These are phyloP conservation scores for Amphibalanus amphitrite DNA, from an alignment of 1,140 invertebrate species.

Conservation along the genomic window DNA sequence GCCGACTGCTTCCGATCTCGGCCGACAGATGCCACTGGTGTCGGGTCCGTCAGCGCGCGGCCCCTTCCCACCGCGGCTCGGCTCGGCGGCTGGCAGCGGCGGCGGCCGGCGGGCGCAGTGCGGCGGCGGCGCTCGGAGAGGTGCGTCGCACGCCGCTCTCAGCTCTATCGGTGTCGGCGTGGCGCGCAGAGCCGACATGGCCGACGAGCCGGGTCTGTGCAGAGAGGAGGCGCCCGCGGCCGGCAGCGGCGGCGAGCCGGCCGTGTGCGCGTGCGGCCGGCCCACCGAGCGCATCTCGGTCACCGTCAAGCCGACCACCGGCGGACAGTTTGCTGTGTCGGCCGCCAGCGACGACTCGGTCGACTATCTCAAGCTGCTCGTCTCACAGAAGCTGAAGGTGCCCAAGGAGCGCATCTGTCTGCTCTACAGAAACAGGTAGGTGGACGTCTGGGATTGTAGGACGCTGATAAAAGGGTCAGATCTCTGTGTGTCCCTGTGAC, in stretches of 20 bases:
- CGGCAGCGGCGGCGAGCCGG: constrained; percentile 11
- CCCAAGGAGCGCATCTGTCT: constrained; percentile 79
- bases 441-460: no score
- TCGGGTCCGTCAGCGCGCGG: no score
- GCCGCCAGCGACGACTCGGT: constrained; percentile 59
- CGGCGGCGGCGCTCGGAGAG: no score
- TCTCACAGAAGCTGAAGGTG: constrained; percentile 79
- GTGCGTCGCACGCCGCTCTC: no score
- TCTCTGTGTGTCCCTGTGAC: no score
- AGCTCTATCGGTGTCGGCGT: no score
- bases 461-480: no score
- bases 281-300: constrained; percentile 18
- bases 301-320: constrained; percentile 53
- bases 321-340: constrained; percentile 67
- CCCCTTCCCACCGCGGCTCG: no score
- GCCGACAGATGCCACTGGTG: no score
- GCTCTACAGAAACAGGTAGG: constrained; percentile 72
- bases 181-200: not conserved
- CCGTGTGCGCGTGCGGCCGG: constrained; percentile 17
- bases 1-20: no score
- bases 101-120: no score
- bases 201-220: not conserved
- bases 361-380: constrained; percentile 70
- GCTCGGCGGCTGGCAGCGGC: no score
- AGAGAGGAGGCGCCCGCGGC: not conserved